Conservation (phyloP, 1,140 invertebrate species). For the Eufriesea mexicana region DNA sequence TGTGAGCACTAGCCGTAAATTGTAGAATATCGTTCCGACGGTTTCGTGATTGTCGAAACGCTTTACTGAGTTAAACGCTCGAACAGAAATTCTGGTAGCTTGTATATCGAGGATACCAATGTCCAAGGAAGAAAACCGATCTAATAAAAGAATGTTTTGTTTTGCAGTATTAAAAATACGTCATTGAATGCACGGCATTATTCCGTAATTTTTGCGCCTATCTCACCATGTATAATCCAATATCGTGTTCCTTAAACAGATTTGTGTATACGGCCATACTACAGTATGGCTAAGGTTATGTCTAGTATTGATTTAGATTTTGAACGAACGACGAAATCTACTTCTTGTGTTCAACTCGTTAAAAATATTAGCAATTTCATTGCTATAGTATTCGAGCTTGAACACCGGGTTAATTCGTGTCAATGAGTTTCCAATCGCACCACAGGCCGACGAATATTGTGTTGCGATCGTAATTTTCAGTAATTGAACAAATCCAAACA, state of each 20-base stretch:
- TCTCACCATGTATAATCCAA: background rate
- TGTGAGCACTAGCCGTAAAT: constrained; percentile 62
- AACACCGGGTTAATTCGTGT: background rate
- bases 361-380: background rate
- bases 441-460: background rate
- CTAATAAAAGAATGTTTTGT: constrained; percentile 13
- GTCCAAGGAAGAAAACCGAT: background rate
- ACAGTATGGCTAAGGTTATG: background rate
- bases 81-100: constrained; percentile 30
- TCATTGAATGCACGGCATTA: background rate
- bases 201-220: background rate
- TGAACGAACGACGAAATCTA: background rate
- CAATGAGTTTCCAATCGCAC: background rate
- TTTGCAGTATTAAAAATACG: background rate
- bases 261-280: background rate
- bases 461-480: background rate
- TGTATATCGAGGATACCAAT: constrained; percentile 12
- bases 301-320: background rate
- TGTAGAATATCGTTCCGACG: constrained; percentile 32
- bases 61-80: constrained; percentile 8
- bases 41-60: constrained; percentile 33
- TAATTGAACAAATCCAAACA: background rate
- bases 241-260: background rate
- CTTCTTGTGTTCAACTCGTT: background rate
- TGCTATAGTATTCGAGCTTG: background rate